Evolutionary conservation across 2,113 vertebrate species (phyloP), one percentile per base, ranked within the genome.

Genomic region (Microcebus tavaratra): DNA sequence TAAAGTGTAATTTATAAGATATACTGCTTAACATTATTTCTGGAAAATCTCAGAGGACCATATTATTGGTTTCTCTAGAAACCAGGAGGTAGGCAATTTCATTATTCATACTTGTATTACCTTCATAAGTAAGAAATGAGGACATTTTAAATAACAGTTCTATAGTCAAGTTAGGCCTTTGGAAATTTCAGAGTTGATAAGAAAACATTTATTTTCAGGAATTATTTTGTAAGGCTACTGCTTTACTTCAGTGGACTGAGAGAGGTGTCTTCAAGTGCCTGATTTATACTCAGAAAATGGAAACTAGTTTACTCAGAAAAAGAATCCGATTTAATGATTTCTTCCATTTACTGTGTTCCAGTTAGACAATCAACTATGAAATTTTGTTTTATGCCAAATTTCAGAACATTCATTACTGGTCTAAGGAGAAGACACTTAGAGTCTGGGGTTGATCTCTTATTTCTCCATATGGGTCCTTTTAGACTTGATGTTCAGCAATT

Each of bases 131-230:
- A 95, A 92, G 20, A 3, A 17, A 86, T 67, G 18, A 5, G 3
- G 8, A 9, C 68, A 10, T 87, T 88, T 93, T 91, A 88, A 83
- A 53, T 67, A 67, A 84, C 36, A 55, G 82, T 67, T 88, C 21
- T 25, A 34, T 50, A 59, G 31, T 91, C 18, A 42, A 48, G 17
- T 70, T 93, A 70, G 53, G 42, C 63, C 50, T 85, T 6, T 36
- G 36, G 63, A 88, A 50, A 67, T 76, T 86, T 95, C 53, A 75
- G 55, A 88, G 12, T 57, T 88, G 82, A 85, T 23, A 93, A 84
- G n/a, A 31, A 48, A 82, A 72, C 70, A 65, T 65, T 85, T 91
- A 65, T 88, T 90, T 93, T 89, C 42, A 88, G 68, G 79, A 81
- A 81, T 86, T 93, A 73, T 57, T 91, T 94, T 88, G 27, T 31